Evolutionary conservation across 2,888 invertebrate species (phyloP).

Genomic region (Clistopyga incitator): DNA sequence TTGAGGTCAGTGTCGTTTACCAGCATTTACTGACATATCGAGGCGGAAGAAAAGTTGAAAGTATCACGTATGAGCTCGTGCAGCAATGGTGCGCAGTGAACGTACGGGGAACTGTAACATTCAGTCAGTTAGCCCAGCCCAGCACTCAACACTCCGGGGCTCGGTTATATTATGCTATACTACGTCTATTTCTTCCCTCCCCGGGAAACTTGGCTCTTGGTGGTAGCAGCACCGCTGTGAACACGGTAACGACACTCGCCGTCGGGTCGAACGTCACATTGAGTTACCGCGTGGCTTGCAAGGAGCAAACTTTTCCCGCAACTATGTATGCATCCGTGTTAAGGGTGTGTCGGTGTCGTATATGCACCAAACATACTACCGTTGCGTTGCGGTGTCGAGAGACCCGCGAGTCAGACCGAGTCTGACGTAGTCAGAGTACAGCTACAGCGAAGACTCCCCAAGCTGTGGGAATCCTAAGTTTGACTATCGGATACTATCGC

Average conservation of each 20-base stretch:
- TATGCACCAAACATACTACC: neutral
- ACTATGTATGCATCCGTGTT: slow-evolving; percentile 20
- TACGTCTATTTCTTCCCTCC: slow-evolving; percentile 35
- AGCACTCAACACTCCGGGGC: slow-evolving; percentile 2
- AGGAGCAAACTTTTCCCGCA: slow-evolving; percentile 70
- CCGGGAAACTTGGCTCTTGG: slow-evolving; percentile 55
- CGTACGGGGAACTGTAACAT: neutral
- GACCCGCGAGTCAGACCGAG: neutral
- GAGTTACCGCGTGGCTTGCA: slow-evolving; percentile 72
- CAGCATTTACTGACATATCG: neutral
- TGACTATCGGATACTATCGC: neutral
- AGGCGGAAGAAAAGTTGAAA: neutral
- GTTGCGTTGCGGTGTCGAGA: slow-evolving; percentile 20
- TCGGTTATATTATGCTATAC: slow-evolving; percentile 5
- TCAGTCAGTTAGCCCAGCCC: neutral
- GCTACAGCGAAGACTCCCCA: slow-evolving; percentile 2
- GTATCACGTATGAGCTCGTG: neutral
- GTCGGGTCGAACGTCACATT: slow-evolving; percentile 73
- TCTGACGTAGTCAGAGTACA: neutral
- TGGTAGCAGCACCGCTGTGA: slow-evolving; percentile 39
- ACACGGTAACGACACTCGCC: slow-evolving; percentile 66
- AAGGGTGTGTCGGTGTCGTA: neutral
- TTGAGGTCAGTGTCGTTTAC: neutral
- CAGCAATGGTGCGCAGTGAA: neutral
- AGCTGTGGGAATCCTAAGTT: neutral